Evolutionary conservation across 1,140 invertebrate species (phyloP), one percentile per base, ranked within the genome.

Genomic region (Drosophila trapezifrons): DNA sequence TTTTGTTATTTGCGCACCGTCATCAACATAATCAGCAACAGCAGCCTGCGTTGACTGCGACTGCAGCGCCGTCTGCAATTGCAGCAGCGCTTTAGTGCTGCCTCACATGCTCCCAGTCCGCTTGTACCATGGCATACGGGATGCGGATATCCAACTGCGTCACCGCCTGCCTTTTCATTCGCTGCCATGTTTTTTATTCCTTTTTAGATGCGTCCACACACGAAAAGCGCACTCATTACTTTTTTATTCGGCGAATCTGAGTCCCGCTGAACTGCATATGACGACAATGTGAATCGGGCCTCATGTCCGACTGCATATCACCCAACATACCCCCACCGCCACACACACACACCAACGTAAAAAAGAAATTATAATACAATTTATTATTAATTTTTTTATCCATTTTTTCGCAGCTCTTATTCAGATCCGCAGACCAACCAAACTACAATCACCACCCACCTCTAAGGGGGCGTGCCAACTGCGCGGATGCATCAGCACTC

Each of bases 281-380:
- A 27, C 49, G 49, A 35, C 27, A 51, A 18, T 51, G 12, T 20
- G 49, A 22, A 20, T 10, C 54, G 64, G 46, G n/a, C n/a, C n/a
- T n/a, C n/a, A n/a, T n/a, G n/a, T n/a, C n/a, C n/a, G n/a, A n/a
- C n/a, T n/a, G n/a, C n/a, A n/a, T n/a, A n/a, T n/a, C n/a, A n/a
- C n/a, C n/a, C n/a, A n/a, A n/a, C n/a, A n/a, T n/a, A n/a, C n/a
- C n/a, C n/a, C n/a, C n/a, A n/a, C n/a, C n/a, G n/a, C n/a, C n/a
- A n/a, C n/a, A n/a, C n/a, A n/a, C n/a, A n/a, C n/a, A n/a, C n/a
- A n/a, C 29, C 20, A 15, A 9, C 10, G 35, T 27, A 45, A 69
- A 82, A 83, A 83, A 84, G 60, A 80, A 76, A 85, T 84, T 85
- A 80, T 84, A 77, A 85, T 84, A 49, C 66, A 80, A 85, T 85